These are phyloP conservation scores for Pseudomugil gertrudae DNA, from an alignment of 2,797 vertebrate genomes.

Conservation along the genomic window DNA sequence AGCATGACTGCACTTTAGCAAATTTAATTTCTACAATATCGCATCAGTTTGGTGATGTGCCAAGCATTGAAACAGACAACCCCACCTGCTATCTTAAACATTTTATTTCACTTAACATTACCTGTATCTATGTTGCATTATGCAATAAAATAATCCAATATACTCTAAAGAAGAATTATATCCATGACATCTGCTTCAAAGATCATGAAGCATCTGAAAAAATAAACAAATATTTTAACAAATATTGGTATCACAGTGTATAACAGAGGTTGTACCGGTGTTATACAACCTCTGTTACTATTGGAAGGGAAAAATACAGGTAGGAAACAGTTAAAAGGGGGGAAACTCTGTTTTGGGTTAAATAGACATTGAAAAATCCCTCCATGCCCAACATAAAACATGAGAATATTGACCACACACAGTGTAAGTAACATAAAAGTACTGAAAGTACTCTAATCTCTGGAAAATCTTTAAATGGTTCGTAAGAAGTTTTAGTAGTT, in stretches of 20 bases:
- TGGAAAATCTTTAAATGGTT: conserved; percentile 1
- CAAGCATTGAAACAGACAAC: neutral
- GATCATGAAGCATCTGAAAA: neutral
- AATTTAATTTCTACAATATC: neutral
- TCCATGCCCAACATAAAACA: neutral
- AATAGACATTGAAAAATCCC: neutral
- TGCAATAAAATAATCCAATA: neutral
- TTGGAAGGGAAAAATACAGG: neutral
- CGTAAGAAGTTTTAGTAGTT: conserved; percentile 4
- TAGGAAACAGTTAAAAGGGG: neutral
- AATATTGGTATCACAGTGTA: neutral
- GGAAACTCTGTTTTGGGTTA: neutral
- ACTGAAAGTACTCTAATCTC: neutral
- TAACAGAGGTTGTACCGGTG: neutral
- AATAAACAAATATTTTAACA: too few species aligned
- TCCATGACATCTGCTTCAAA: neutral
- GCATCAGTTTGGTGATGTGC: neutral
- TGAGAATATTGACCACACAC: neutral
- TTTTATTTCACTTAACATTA: neutral
- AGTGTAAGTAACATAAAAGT: neutral
- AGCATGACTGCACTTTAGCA: neutral
- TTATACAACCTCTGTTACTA: neutral
- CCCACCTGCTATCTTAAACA: neutral
- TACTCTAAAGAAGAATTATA: neutral
- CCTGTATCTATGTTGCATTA: neutral